Evolutionary conservation across 2,113 vertebrate genomes (phyloP).

Genomic region (Vombatus ursinus): DNA sequence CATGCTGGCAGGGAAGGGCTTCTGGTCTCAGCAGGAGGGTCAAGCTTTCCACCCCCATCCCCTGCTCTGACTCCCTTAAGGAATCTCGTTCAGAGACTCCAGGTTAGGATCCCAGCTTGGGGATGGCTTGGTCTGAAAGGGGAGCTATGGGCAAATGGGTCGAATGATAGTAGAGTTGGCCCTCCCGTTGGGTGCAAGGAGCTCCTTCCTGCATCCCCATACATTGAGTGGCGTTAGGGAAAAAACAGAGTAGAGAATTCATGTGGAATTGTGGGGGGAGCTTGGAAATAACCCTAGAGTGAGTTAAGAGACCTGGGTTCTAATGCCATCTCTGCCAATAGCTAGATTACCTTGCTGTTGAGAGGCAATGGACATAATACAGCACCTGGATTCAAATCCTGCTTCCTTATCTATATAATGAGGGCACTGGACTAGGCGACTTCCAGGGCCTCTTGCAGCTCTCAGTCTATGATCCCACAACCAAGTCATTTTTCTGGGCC

Average conservation of each 20-base stretch:
- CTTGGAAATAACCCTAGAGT: background rate
- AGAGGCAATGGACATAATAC: background rate
- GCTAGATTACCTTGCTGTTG: background rate
- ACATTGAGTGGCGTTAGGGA: background rate
- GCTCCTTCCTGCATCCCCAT: background rate
- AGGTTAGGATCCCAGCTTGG: background rate
- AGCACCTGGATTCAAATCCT: background rate
- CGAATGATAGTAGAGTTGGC: background rate
- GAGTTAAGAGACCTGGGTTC: background rate
- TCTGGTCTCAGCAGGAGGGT: slow-evolving; percentile 23
- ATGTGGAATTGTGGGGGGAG: background rate
- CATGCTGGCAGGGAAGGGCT: background rate
- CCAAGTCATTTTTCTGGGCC: background rate
- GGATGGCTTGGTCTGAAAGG: background rate
- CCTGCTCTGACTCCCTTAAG: slow-evolving; percentile 59
- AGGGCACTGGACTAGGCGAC: background rate
- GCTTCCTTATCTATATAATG: background rate
- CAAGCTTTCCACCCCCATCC: background rate
- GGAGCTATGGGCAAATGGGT: background rate
- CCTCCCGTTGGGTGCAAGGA: background rate
- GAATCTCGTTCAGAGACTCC: slow-evolving; percentile 32
- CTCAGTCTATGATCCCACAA: background rate
- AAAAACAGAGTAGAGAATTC: background rate
- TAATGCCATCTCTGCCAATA: background rate
- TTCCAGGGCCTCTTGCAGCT: background rate